Base-by-base conservation (phyloP, 2,888 invertebrate species). In the Elysia crispata region DNA sequence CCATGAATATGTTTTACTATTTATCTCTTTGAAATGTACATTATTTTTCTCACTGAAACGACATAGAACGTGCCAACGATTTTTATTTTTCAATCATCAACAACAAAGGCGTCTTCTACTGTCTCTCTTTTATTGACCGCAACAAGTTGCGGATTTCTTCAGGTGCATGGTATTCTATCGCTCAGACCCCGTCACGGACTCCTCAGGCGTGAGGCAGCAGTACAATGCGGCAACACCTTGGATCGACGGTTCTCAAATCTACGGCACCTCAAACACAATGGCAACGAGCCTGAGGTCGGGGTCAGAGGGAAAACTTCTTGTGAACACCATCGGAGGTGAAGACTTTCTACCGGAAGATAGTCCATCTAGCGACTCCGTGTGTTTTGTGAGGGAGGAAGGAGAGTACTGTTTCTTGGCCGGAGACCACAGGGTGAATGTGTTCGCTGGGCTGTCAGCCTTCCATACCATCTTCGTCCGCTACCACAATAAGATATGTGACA, bases 151-250 rank as follows among this genome's bases (percentile, higher is more conserved):
- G n/a, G n/a, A n/a, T 25, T 70, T 31, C 41, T 1, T n/a, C 41
- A 74, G 74, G 23, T 78, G 77, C 30, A 70, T 78, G 62, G 41
- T 60, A 25, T 72, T 78, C 62, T 30, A 30, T 15, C 28, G 77
- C 13, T 78, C 77, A 25, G 11, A 62, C 0, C 18, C 33, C 11
- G 18, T 54, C 15, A 60, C 60, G 11, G 77, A 78, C 62, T 3
- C 30, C 20, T 5, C 57, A 13, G 69, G 50, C 13, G 95, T 96
- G 0, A 93, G 97, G 5, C 95, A 97, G 88, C 97, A 97, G 88
- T 90, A 97, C 76, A 92, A 92, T 92, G 96, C 96, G 92, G 96
- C 95, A 0, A 95, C 96, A 0, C 94, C 96, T 0, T 97, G 94
- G 91, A 94, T 97, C 30, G 97, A 97, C 90, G 97, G 94, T 0